Base-by-base conservation (phyloP, 2,797 vertebrate species). In the Orientallactaga sibirica region DNA sequence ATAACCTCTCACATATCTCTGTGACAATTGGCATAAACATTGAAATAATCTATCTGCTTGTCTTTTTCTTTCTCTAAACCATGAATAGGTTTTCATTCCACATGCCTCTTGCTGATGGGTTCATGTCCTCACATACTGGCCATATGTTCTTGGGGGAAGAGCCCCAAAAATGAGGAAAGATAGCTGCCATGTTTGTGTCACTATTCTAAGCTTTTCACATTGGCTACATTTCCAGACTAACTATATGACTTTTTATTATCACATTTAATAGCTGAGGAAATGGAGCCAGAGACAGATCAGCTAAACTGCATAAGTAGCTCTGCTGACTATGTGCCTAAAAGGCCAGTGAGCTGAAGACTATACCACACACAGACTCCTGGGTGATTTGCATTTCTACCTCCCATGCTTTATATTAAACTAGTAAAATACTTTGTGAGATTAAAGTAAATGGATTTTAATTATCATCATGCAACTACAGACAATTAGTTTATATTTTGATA, bases 161-260 rank as follows among this genome's bases (percentile, higher is more conserved):
- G 33, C 37, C 2, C n/a, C 37, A 75, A 85, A 8, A 89, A 90
- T 18, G 10, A 93, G 61, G 2, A 41, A 67, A 89, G 81, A 67
- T 7, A 74, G 19, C 16, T 81, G 20, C 15, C 16, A 58, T 41
- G 12, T 33, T 89, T 84, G 77, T 25, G 14, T 92, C 43, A 87
- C 22, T 62, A 41, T 71, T 55, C 76, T 76, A 83, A 89, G 7
- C 0, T 14, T 41, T 89, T 68, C 19, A 80, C 7, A 89, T 64
- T 76, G 43, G 37, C 84, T 86, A 85, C 64, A 33, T 85, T 95
- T 7, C 93, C n/a, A 76, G 78, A 58, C 83, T 55, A 95, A 43
- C 6, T 5, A 16, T 90, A 86, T 93, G 27, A 8, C 70, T 1
- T 55, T 48, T 37, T 61, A 88, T 62, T 75, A 67, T 71, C 8